Percentiles rank a stretch among this genome's conserved stretches.
phyloP scores from a whole-genome alignment of 2,797 vertebrate species.

The Garrulus glandarius region DNA sequence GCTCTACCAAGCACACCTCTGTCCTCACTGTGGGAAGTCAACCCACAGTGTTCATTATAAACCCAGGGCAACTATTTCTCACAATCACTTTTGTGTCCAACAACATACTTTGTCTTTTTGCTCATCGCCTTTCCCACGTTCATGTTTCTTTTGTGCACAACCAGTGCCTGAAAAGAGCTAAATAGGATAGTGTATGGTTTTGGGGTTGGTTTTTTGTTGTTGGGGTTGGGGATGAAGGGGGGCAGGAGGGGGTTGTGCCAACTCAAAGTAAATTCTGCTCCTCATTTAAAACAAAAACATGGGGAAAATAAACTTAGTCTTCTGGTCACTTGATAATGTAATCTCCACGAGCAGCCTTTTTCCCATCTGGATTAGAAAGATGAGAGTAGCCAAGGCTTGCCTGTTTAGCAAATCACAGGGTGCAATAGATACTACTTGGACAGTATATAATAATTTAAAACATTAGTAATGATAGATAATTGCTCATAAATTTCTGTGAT shows the following conservation, averaged over 20 bases:
- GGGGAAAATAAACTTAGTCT: background rate
- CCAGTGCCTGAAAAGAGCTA: background rate
- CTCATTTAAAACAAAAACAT: background rate
- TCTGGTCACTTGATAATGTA: background rate
- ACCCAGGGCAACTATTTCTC: background rate
- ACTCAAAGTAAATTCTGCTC: rapidly evolving
- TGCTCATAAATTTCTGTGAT: background rate
- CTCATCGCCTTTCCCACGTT: background rate
- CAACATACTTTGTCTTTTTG: background rate
- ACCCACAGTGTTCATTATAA: background rate
- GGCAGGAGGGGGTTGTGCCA: background rate
- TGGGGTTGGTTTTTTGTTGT: rapidly evolving
- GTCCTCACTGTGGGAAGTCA: background rate
- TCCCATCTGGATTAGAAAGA: background rate
- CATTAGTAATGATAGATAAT: background rate
- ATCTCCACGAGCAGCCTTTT: background rate
- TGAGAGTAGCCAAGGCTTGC: background rate
- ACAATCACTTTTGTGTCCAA: background rate
- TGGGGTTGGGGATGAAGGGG: background rate
- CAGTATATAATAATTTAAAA: background rate
- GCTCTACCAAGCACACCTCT: background rate
- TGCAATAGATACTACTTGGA: background rate
- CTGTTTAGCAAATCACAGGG: background rate
- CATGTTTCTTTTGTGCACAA: background rate
- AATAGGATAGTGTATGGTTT: background rate